Conservation (phyloP, 2,113 vertebrate species). For the Columba janthina region DNA sequence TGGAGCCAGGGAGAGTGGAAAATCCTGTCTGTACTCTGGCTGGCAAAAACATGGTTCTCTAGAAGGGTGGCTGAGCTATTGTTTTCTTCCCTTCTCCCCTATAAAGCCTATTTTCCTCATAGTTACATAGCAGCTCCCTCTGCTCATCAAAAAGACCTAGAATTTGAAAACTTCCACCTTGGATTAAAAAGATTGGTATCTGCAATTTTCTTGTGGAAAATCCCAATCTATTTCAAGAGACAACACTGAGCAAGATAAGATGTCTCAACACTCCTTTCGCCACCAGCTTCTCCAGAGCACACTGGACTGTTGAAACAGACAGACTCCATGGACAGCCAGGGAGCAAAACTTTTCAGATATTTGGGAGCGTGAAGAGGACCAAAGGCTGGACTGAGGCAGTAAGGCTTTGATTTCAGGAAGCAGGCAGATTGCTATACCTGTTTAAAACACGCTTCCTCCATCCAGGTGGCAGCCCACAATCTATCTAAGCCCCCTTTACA, state of each 20-base stretch:
- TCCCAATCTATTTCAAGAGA: not conserved
- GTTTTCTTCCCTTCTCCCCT: not conserved
- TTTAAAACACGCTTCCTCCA: not conserved
- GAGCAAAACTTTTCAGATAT: not conserved
- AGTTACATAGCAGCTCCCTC: not conserved
- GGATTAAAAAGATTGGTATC: not conserved
- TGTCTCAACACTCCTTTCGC: not conserved
- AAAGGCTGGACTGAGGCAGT: not conserved
- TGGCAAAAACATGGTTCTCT: not conserved
- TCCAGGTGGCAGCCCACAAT: not conserved
- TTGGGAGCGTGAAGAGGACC: not conserved
- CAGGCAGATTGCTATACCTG: not conserved
- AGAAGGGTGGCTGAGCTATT: not conserved
- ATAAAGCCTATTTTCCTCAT: not conserved
- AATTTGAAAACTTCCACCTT: not conserved
- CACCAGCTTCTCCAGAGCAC: not conserved
- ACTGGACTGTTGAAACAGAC: not conserved
- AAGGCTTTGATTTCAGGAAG: not conserved
- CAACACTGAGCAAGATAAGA: not conserved
- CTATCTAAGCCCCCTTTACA: not conserved
- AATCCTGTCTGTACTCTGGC: slow-evolving; percentile 24
- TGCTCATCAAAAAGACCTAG: not conserved
- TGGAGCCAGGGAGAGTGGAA: slow-evolving; percentile 31
- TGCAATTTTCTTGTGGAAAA: not conserved
- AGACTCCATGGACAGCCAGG: not conserved